Evolutionary conservation across 2,797 vertebrate genomes (phyloP), one percentile per base, ranked within the genome.

Genomic region (Zalophus californianus): DNA sequence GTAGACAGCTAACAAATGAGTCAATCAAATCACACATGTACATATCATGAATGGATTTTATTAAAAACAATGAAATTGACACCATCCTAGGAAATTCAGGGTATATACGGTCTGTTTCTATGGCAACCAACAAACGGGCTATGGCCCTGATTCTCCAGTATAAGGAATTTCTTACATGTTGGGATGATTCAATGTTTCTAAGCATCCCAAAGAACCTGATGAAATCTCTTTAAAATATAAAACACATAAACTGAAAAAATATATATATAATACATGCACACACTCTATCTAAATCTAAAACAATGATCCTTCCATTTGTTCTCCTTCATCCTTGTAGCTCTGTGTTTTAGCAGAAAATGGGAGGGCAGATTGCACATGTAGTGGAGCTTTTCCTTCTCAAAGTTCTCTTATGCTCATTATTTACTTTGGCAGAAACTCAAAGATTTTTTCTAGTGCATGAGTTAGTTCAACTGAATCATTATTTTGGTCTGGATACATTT

Each of bases 401-500:
- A 77, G 21, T 29, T 50, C 70, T 83, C 79, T 86, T 79, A 56
- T 7, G 84, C 94, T 70, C 96, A 48, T 94, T 87, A 98, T 52
- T 97, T 96, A 97, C 83, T 90, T 98, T 96, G 99, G 98, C 50
- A 99, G 98, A 35, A 99, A 97, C 23, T 98, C 41, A 78, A 97
- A 98, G 94, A 99, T 86, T 41, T 97, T 98, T 90, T 98, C 98
- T 25, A 98, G 97, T 92, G 99, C 99, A 84, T 98, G 64, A 41
- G 56, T 77, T 82, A 99, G 98, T 97, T 98, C 97, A 27, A 93
- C 95, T 64, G 97, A 98, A 94, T 99, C 99, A 91, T 98, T 92
- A 3, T 94, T 82, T 83, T 98, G 97, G 72, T 98, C 98, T 11
- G 98, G 99, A 97, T 99, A 99, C 98, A 99, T 99, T 98, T 99